A percentile compares a stretch with the other conserved stretches of the same genome.
These are phyloP conservation scores for Erpornis zantholeuca DNA, from an alignment of 2,113 vertebrate species.

Conservation along the genomic window DNA sequence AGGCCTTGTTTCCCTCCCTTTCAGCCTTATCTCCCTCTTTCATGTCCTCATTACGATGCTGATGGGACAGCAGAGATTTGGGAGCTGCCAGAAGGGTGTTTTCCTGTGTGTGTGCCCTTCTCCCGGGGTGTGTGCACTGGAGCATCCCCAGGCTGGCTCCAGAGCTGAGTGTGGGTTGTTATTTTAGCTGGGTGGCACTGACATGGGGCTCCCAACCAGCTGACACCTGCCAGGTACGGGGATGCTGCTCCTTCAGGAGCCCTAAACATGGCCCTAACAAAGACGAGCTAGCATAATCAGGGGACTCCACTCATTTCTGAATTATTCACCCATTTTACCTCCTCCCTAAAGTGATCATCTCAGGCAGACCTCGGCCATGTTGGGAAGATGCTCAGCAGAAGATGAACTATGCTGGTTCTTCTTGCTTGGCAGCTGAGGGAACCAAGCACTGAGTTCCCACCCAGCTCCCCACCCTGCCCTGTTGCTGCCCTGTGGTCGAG, in stretches of 20 bases:
- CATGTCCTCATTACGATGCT: not conserved
- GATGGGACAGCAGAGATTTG: not conserved
- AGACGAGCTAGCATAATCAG: not conserved
- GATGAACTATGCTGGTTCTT: not conserved
- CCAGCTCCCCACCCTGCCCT: not conserved
- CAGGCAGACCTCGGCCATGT: fast-evolving
- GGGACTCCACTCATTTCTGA: not conserved
- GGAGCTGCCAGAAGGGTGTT: not conserved
- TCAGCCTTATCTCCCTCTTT: not conserved
- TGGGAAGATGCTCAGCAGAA: not conserved
- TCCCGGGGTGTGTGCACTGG: not conserved
- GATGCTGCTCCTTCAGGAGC: not conserved
- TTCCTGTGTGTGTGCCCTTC: not conserved
- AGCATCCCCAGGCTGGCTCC: not conserved
- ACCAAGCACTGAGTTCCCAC: not conserved
- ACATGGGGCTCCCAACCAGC: not conserved
- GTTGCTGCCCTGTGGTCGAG: not conserved
- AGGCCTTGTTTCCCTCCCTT: not conserved
- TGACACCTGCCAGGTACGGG: not conserved
- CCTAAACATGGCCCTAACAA: not conserved
- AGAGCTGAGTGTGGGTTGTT: not conserved
- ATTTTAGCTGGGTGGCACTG: not conserved
- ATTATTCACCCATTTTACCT: not conserved
- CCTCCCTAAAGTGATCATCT: not conserved
- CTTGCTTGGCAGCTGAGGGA: not conserved